Evolutionary conservation across 2,797 vertebrate species (phyloP).

Genomic region (Chiroxiphia lanceolata): DNA sequence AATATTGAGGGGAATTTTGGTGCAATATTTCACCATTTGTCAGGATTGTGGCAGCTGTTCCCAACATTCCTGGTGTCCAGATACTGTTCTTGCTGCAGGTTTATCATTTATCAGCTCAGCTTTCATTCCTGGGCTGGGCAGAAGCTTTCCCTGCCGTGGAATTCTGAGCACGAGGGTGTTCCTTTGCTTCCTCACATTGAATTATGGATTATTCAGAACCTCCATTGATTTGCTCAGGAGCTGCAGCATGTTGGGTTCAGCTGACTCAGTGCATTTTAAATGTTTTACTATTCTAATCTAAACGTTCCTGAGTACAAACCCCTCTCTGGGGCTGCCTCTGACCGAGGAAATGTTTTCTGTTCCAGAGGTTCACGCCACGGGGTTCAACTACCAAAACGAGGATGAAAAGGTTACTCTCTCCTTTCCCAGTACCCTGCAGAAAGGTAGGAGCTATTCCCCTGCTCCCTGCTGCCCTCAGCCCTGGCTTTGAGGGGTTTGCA

Average conservation of each 20-base stretch:
- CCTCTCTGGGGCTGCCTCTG: background rate
- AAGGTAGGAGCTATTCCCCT: conserved; percentile 79
- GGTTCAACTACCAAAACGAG: conserved; percentile 99
- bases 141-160: background rate
- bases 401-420: conserved; percentile 98
- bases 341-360: background rate
- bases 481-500: background rate
- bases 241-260: background rate
- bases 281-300: background rate
- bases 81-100: background rate
- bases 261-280: background rate
- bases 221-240: background rate
- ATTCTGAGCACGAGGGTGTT: accelerated
- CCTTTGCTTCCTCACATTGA: accelerated
- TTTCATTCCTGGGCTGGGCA: background rate
- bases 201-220: background rate
- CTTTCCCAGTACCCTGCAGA: conserved; percentile 92
- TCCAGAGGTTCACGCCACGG: conserved; percentile 95
- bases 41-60: background rate
- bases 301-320: background rate
- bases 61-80: background rate
- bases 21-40: background rate
- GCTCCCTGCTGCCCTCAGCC: background rate
- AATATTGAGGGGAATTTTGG: background rate
- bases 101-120: background rate